Evolutionary conservation across 2,888 invertebrate genomes (phyloP).

Genomic region (Oasisia sp.): DNA sequence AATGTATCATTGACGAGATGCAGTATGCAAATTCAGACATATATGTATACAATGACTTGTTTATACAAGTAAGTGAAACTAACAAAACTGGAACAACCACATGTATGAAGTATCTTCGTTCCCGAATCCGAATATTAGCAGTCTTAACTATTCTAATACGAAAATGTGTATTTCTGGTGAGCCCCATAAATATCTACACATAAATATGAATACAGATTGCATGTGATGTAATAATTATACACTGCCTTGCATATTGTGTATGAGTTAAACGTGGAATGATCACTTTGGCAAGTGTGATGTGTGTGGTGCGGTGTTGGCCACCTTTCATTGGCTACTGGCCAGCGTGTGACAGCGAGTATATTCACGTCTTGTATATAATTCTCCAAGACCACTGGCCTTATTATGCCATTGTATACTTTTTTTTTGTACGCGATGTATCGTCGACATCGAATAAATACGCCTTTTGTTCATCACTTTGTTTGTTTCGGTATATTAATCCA

Average conservation of each 20-base stretch:
- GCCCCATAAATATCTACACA: no score
- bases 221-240: not conserved
- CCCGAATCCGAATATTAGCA: no score
- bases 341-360: not conserved
- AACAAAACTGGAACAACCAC: not conserved
- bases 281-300: not conserved
- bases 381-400: not conserved
- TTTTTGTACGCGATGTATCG: not conserved
- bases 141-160: no score
- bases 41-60: not conserved
- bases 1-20: not conserved
- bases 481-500: not conserved
- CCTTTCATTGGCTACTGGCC: not conserved
- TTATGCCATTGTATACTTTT: not conserved
- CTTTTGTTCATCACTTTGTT: not conserved
- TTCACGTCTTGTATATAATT: slow-evolving; percentile 2
- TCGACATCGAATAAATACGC: not conserved
- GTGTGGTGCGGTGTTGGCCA: not conserved
- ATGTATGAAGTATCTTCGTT: not conserved
- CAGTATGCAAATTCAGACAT: not conserved
- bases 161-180: no score
- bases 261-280: not conserved
- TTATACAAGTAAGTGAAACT: not conserved
- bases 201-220: not conserved
- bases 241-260: not conserved